phyloP scores from a whole-genome alignment of 1,140 invertebrate species.

The Aphaenogaster ashmeadi region DNA sequence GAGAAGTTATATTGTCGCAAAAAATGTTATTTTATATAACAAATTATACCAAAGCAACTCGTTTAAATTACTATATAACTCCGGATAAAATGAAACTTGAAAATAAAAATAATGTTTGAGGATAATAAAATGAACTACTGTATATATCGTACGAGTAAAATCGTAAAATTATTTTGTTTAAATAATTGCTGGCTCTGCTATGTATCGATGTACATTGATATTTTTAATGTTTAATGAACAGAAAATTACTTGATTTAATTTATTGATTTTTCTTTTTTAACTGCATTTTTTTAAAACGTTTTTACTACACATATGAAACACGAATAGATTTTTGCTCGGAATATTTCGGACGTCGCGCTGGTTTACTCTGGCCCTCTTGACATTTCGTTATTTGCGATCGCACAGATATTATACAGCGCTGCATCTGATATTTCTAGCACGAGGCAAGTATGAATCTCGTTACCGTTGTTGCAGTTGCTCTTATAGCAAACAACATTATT shows the following conservation, averaged over 20 bases:
- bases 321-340: not conserved
- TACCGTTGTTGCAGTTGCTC: constrained; percentile 27
- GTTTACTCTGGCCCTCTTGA: not conserved
- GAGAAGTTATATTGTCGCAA: not conserved
- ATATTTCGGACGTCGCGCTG: not conserved
- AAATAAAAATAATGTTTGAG: constrained; percentile 13
- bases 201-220: not conserved
- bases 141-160: not conserved
- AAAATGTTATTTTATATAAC: not conserved
- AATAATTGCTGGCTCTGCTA: constrained; percentile 18
- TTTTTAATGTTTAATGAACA: constrained; percentile 17
- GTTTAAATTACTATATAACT: constrained; percentile 13
- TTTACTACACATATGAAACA: not conserved
- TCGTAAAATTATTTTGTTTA: not conserved
- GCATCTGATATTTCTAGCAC: constrained; percentile 37
- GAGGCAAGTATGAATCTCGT: constrained; percentile 35
- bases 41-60: constrained; percentile 8
- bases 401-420: not conserved
- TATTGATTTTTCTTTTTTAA: not conserved
- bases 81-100: not conserved
- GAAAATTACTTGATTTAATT: not conserved
- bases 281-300: not conserved
- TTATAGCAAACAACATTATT: constrained; percentile 40
- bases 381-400: constrained; percentile 44
- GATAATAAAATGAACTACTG: constrained; percentile 8